Evolutionary conservation across 2,888 invertebrate genomes (phyloP).

Genomic region (Sinopyrophorus schimmeli): DNA sequence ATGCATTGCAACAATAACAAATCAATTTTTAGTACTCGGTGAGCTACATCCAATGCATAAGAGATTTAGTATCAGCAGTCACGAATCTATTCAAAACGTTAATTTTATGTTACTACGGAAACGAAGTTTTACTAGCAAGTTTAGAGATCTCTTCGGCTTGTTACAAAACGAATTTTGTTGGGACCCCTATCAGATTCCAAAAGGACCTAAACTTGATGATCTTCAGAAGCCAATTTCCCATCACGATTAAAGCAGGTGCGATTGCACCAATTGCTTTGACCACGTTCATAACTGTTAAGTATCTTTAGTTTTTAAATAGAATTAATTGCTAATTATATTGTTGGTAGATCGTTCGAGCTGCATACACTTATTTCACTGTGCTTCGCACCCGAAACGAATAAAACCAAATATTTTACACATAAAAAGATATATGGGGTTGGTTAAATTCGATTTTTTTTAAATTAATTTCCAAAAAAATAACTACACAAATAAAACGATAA

Average conservation of each 20-base stretch:
- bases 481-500: too few species aligned
- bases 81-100: slow-evolving; percentile 10
- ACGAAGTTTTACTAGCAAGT: slow-evolving; percentile 11
- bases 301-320: too few species aligned
- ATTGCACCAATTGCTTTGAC: slow-evolving; percentile 9
- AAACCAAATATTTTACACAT: too few species aligned
- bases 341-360: slow-evolving; percentile 11
- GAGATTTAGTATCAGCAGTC: slow-evolving; percentile 11
- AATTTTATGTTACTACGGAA: slow-evolving; percentile 15
- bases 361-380: slow-evolving; percentile 15
- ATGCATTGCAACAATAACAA: too few species aligned
- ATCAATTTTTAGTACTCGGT: slow-evolving; percentile 11
- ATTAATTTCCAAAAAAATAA: too few species aligned
- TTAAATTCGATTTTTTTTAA: too few species aligned
- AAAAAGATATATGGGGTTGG: too few species aligned
- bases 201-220: slow-evolving; percentile 9
- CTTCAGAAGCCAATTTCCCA: slow-evolving; percentile 8
- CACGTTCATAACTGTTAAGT: too few species aligned
- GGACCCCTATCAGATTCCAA: not conserved
- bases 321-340: too few species aligned
- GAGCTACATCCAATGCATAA: slow-evolving; percentile 11
- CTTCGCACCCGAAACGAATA: too few species aligned
- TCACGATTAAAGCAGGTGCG: slow-evolving; percentile 5
- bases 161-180: slow-evolving; percentile 2
- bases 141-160: not conserved